Conservation (phyloP, 1,140 invertebrate genomes). For the roundworm (Caenorhabditis elegans) region WBcel235 BX284603.4:10116001-10116500, state of each 20-base stretch:
- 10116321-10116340: constrained; percentile 13
- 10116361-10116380: neutral
- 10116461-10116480: neutral
- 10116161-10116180: neutral
- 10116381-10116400: neutral
- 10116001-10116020: neutral
- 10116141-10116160: neutral
- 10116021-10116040: neutral
- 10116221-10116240: neutral
- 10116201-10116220: neutral
- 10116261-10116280: neutral
- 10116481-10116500: neutral
- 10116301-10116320: neutral
- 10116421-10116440: neutral
- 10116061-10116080: neutral
- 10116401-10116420: neutral
- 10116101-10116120: constrained; percentile 6
- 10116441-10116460: constrained; percentile 14
- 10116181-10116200: neutral
- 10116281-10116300: neutral
- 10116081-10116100: constrained; percentile 11
- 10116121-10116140: neutral
- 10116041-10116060: neutral
- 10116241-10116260: neutral
- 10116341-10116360: neutral